Evolutionary conservation across 2,888 invertebrate species (phyloP).

Genomic region (Priocnemis perturbator): DNA sequence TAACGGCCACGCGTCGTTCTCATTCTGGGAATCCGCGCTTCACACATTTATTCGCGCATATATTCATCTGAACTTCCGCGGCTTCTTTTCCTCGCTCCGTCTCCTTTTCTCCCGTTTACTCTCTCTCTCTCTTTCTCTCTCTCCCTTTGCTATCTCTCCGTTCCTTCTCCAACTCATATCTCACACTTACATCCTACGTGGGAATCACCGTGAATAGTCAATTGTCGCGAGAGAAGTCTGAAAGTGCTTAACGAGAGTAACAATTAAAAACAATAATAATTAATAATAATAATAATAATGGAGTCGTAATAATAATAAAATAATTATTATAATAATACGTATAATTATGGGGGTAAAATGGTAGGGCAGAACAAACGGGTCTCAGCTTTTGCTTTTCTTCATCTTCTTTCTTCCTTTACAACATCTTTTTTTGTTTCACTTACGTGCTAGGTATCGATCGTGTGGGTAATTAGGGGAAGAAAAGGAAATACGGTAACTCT

Average conservation of each 20-base stretch:
- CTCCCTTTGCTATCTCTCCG: too few relatives aligned
- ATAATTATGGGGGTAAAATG: constrained; percentile 3
- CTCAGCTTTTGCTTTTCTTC: too few relatives aligned
- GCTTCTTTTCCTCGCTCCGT: neutral
- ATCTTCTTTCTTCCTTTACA: too few relatives aligned
- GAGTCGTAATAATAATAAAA: neutral
- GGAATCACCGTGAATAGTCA: constrained; percentile 35
- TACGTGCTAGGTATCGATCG: constrained; percentile 8
- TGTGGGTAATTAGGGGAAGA: constrained; percentile 13
- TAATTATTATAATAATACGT: neutral
- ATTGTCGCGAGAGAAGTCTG: constrained; percentile 8
- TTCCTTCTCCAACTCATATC: neutral
- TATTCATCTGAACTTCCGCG: neutral
- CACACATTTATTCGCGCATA: neutral
- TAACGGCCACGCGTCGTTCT: constrained; percentile 7
- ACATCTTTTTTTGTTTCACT: neutral
- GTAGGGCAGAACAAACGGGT: constrained; percentile 24
- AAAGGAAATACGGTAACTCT: constrained; percentile 46
- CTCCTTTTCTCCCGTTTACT: constrained; percentile 14
- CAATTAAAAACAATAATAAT: constrained; percentile 14
- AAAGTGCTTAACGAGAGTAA: constrained; percentile 2
- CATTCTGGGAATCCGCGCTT: neutral
- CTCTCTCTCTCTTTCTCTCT: constrained; percentile 23
- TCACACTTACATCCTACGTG: constrained; percentile 33
- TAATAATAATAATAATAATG: constrained; percentile 16